A percentile compares a stretch with the other conserved stretches of the same genome.
These are phyloP conservation scores for Drosophila colorata DNA, from an alignment of 2,888 invertebrate species.

Conservation along the genomic window DNA sequence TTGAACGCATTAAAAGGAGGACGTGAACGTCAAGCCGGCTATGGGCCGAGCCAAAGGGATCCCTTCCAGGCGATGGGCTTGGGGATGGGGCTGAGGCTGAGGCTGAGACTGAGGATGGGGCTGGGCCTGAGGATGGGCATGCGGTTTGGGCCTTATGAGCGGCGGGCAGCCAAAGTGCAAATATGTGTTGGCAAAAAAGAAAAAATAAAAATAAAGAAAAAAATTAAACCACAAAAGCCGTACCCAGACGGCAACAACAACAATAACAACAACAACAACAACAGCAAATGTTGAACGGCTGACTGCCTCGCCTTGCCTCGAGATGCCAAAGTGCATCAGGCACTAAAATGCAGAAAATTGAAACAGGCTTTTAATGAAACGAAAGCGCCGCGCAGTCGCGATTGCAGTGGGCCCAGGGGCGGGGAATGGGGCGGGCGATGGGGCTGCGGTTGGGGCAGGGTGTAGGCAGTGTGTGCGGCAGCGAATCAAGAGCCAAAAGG, in stretches of 20 bases:
- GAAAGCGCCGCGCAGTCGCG: slow-evolving; percentile 65
- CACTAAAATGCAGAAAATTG: slow-evolving; percentile 83
- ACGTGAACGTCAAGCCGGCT: slow-evolving; percentile 14
- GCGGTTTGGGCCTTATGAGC: slow-evolving; percentile 12
- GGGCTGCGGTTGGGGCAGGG: background rate
- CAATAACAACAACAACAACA: slow-evolving; percentile 15
- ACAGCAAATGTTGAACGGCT: slow-evolving; percentile 23
- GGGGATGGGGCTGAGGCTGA: background rate
- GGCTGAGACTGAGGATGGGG: background rate
- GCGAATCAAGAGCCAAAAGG: slow-evolving; percentile 39
- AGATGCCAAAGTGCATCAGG: slow-evolving; percentile 83
- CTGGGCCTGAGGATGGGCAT: background rate
- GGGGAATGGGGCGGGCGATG: background rate
- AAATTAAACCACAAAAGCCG: slow-evolving; percentile 26
- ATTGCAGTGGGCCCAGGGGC: slow-evolving; percentile 18
- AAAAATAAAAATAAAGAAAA: background rate
- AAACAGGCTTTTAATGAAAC: slow-evolving; percentile 83
- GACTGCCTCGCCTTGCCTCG: slow-evolving; percentile 55
- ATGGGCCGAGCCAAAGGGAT: background rate
- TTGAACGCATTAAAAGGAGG: slow-evolving; percentile 65
- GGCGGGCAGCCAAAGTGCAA: slow-evolving; percentile 65
- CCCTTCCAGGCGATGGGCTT: slow-evolving; percentile 4
- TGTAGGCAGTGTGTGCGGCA: slow-evolving; percentile 7
- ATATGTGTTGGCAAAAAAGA: slow-evolving; percentile 63
- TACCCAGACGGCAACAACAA: slow-evolving; percentile 11